Base-by-base conservation (phyloP, 2,888 invertebrate genomes). In the Brachypterus glaber region DNA sequence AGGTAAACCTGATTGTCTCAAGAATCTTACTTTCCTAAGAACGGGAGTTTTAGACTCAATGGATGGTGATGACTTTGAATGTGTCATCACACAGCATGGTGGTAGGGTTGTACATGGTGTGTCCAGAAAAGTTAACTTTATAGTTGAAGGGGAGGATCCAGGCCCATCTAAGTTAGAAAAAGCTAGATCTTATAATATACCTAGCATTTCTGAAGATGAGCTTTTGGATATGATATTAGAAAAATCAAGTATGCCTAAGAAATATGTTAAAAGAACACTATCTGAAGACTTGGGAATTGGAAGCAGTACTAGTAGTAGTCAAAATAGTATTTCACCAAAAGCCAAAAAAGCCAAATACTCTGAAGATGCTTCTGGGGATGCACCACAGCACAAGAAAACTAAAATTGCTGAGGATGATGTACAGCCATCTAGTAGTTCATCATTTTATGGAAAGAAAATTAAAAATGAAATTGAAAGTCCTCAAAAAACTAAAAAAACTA, bases 41-140 rank as follows among this genome's bases (percentile, higher is more conserved):
- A 92, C 91, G 25, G 95, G 92, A 18, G 82, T 92, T 2, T 66
- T 91, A 30, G 91, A 93, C 55, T 90, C 90, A 11, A 69, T 93
- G 48, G 89, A 90, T 52, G 72, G 85, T 9, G 86, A 89, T 3
- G 89, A 90, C 53, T 76, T 82, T 3, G 72, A 74, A 21, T 74
- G 73, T 1, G 68, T 89, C 4, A 77, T 93, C 9, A 77, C 76
- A 39, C 77, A 79, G 48, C 83, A 83, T 61, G 90, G 92, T 1
- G 95, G 92, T 1, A 75, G 77, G 56, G 72, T 85, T 2, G 82
- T 85, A 42, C 72, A 70, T 26, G 67, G 72, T 29, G 72, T 93
- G 13, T 87, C 89, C 41, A 68, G 84, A 45, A 67, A 66, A 56
- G 74, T 87, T 4, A 79, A 78, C 50, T 92, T 88, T 62, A 60